Evolutionary conservation across 2,113 vertebrate genomes (phyloP), one percentile per base, ranked within the genome.

Genomic region (Callionymus lyra): DNA sequence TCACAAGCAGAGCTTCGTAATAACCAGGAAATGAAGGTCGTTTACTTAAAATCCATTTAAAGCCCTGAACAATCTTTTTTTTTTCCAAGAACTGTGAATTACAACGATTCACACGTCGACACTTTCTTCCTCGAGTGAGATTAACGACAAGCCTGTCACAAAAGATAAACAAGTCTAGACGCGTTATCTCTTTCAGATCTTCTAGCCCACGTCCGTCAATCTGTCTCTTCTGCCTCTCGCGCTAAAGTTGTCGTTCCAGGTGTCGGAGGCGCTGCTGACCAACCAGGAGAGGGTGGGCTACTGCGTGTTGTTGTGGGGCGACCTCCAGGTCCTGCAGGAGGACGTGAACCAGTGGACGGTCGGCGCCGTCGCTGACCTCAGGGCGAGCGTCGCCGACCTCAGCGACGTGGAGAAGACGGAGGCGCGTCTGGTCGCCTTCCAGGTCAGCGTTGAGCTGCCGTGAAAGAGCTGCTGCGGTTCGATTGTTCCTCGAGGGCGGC

Each of bases 191-290:
- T 59, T 63, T 50, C 65, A 54, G 48, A 51, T 67, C 50, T 67
- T 68, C 65, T 63, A 59, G 4, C 37, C 31, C 56, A 65, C 64
- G 65, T 70, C 70, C 75, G 75, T 80, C 77, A 68, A 53, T 41
- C 53, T 31, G 1, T 12, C 52, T 75, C 69, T 67, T 41, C 63
- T 38, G 39, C 68, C 45, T 56, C 58, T 60, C 55, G 53, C 46
- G 18, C 53, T 61, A 49, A 67, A 57, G 44, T 51, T 14, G 32
- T 16, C 6, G 36, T 45, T 50, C 31, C 42, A 99, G 95, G 69
- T 87, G 1, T 89, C 88, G n/a, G 93, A 95, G 67, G 89, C 73
- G 66, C 82, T 91, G 32, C 94, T 95, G 39, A 86, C 87, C n/a
- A 90, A 87, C 68, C 83, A 86, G 0, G 86, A 93, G 34, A 81